Evolutionary conservation across 1,140 invertebrate genomes (phyloP), one percentile per base, ranked within the genome.

Genomic region (Pseudobourletiella spinata): DNA sequence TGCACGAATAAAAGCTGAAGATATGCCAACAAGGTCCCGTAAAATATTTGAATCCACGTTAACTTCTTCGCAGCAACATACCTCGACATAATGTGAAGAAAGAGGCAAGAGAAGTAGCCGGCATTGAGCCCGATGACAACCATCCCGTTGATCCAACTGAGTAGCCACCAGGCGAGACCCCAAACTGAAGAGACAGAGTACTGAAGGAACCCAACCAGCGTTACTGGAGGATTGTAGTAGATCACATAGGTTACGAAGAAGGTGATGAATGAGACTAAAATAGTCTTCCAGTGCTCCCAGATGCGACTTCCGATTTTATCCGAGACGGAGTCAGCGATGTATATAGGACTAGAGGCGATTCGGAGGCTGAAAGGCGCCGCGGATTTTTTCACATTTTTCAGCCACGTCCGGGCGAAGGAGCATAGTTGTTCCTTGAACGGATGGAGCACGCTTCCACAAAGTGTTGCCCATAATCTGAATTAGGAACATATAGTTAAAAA

Each of bases 371-470:
- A 74, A 30, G 83, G 84, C 25, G 79, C 81, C 39, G 80, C 75
- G 0, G 80, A 80, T 48, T 75, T 75, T 63, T 85, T 81, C 6
- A 84, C 73, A 62, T 76, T 76, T 64, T 79, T 74, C 66, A 87
- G 83, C 90, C 65, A 58, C 20, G 3, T 20, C 20, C 29, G 16
- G 18, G 39, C 24, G 18, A 30, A 20, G 1, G 50, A 54, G 55
- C 20, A 29, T 28, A 57, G 72, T 29, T 82, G 83, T 58, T 83
- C 79, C 72, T 96, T 96, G 68, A 94, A 86, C 0, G 91, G 91
- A 75, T 93, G 88, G 25, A 96, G 78, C 32, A 92, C 86, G 8
- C 89, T 89, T 15, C 91, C 91, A 74, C 91, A 91, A 16, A 98
- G 75, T 48, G 96, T 76, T 3, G 94, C 93, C 94, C 94, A 98